phyloP scores from a whole-genome alignment of 1,140 invertebrate genomes.

The Homarus americanus region DNA sequence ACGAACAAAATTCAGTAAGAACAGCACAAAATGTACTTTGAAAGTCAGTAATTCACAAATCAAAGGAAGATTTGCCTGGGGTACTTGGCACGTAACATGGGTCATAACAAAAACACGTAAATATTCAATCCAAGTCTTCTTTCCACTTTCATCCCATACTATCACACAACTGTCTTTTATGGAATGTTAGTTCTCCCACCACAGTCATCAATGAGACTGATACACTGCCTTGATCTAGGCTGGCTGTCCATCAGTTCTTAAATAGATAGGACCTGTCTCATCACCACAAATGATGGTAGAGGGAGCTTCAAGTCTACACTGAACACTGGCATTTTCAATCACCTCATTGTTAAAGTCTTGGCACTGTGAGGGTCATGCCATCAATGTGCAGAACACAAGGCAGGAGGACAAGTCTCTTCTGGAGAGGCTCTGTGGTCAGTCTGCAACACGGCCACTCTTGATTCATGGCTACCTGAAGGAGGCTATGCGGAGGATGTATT shows the following conservation, averaged over 20 bases:
- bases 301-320: slow-evolving; percentile 51
- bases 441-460: slow-evolving; percentile 22
- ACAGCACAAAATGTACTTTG: slow-evolving; percentile 58
- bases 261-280: slow-evolving; percentile 37
- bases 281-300: slow-evolving; percentile 46
- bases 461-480: slow-evolving; percentile 23
- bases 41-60: slow-evolving; percentile 64
- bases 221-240: slow-evolving; percentile 42
- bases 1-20: slow-evolving; percentile 63
- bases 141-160: slow-evolving; percentile 67
- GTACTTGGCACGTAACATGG: slow-evolving; percentile 71
- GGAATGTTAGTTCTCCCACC: slow-evolving; percentile 66
- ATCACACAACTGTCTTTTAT: slow-evolving; percentile 72
- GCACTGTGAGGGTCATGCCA: slow-evolving; percentile 40
- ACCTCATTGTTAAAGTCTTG: slow-evolving; percentile 62
- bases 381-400: slow-evolving; percentile 32
- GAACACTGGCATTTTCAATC: slow-evolving; percentile 62
- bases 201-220: slow-evolving; percentile 45
- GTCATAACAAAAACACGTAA: slow-evolving; percentile 62
- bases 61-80: slow-evolving; percentile 68
- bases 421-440: slow-evolving; percentile 18
- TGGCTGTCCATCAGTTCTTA: slow-evolving; percentile 41
- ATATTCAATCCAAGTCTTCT: slow-evolving; percentile 57
- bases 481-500: slow-evolving; percentile 53
- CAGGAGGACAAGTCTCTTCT: slow-evolving; percentile 51